Evolutionary conservation across 2,888 invertebrate species (phyloP), one percentile per base, ranked within the genome.

Genomic region (Xylocampa areola): DNA sequence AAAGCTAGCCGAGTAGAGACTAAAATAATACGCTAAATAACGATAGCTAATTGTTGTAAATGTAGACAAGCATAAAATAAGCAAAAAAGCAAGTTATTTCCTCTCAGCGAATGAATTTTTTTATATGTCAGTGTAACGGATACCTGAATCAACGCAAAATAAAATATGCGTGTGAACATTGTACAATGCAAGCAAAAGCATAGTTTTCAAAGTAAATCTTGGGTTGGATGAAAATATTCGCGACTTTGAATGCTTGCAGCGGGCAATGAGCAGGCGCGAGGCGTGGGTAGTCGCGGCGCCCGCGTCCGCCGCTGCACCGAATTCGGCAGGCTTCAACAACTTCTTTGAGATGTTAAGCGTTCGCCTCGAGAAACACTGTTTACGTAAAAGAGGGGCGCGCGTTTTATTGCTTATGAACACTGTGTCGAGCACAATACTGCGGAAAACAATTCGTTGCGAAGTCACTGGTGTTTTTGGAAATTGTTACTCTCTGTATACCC

Each of bases 331-430:
- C 66, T 75, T 67, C 55, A 71, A 70, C 68, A 65, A 68, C 64
- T 78, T 79, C 84, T 87, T 86, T 85, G 87, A 85, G 78, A 88
- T 87, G 85, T 81, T 85, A 87, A 88, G 81, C 82, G 73, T 69
- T 81, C 68, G 76, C 77, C 73, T 73, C 75, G 74, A 82, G 79
- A 73, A 82, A 85, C 83, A 82, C 79, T 86, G 87, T 85, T 86
- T 83, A 74, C 76, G 69, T 71, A 73, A 77, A 73, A 76, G 63
- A 76, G 79, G 71, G 77, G 73, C 72, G 77, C 76, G 69, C 77
- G 71, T 80, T 88, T 86, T 87, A 87, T 86, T 85, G 84, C 85
- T 80, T 82, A 84, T 82, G 76, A 84, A 82, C 72, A 73, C 76
- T 63, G 75, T 66, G 50, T 69, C 71, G 60, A 76, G 74, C 67